Conservation (phyloP, 2,888 invertebrate species). For the Steinernema scapterisci region DNA sequence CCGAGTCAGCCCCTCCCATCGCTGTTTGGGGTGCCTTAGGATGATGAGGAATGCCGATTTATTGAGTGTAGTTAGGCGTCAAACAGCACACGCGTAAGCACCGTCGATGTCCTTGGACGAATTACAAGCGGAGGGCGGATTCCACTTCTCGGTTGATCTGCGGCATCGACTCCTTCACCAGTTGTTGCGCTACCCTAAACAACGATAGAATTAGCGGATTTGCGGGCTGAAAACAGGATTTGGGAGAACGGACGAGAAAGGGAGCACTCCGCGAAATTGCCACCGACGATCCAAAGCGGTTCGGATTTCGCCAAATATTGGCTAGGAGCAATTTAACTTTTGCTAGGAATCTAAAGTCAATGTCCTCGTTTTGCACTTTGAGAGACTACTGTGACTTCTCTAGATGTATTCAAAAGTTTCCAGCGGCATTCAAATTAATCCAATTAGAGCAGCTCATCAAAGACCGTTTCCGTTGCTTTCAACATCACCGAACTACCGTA, state of each 20-base stretch:
- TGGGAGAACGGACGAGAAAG: not conserved
- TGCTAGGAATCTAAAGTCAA: too few relatives aligned
- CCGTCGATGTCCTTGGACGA: not conserved
- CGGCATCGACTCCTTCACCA: conserved; percentile 32
- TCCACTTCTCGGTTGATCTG: conserved; percentile 26
- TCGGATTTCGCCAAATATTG: not conserved
- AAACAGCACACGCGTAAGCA: not conserved
- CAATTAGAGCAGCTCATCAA: too few relatives aligned
- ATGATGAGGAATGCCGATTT: not conserved
- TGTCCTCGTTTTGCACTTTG: too few relatives aligned
- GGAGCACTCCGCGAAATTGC: conserved; percentile 23
- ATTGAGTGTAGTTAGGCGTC: conserved; percentile 7
- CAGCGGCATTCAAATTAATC: too few relatives aligned
- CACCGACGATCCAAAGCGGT: not conserved
- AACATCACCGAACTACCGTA: not conserved
- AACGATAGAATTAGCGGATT: not conserved
- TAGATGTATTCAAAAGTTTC: too few relatives aligned
- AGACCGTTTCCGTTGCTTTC: too few relatives aligned
- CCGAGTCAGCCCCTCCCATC: conserved; percentile 17
- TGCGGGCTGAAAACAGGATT: conserved; percentile 7
- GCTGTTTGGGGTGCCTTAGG: not conserved
- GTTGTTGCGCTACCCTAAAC: conserved; percentile 24
- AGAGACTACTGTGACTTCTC: too few relatives aligned
- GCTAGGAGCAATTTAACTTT: too few relatives aligned
- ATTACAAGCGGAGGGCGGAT: conserved; percentile 6